Conservation (phyloP, 2,113 vertebrate species). For the Lophochroa leadbeateri region DNA sequence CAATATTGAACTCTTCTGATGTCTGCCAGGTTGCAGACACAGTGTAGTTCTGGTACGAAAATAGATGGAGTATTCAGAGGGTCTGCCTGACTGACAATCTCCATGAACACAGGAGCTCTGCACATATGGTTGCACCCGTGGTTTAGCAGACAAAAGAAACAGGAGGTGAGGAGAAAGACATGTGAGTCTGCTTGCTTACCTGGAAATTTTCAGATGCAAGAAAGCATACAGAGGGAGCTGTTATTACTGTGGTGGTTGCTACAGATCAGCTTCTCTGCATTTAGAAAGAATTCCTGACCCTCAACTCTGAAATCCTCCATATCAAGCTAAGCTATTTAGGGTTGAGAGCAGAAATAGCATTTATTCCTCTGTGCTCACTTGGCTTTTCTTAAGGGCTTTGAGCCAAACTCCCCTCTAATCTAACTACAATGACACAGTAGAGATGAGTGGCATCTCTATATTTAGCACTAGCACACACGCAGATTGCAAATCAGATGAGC, state of each 20-base stretch:
- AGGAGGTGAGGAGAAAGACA: neutral
- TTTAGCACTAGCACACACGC: neutral
- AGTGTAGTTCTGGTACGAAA: neutral
- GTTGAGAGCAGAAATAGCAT: neutral
- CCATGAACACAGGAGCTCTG: neutral
- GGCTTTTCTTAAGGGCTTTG: neutral
- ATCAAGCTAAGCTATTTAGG: neutral
- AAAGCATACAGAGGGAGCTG: neutral
- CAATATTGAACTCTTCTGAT: neutral
- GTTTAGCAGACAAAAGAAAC: neutral
- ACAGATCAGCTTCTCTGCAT: neutral
- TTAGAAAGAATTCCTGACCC: neutral
- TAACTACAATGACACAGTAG: neutral
- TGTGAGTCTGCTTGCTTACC: neutral
- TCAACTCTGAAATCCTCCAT: neutral
- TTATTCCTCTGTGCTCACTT: neutral
- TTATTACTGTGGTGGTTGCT: neutral
- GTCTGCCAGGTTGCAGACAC: neutral
- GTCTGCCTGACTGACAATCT: neutral
- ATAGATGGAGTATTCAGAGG: neutral
- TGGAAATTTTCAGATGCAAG: neutral
- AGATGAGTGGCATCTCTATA: neutral
- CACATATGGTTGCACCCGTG: accelerated
- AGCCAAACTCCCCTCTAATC: neutral
- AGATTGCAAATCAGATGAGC: neutral